Conservation (phyloP, 1,140 invertebrate species). For the Caenorhabditis latens region DNA sequence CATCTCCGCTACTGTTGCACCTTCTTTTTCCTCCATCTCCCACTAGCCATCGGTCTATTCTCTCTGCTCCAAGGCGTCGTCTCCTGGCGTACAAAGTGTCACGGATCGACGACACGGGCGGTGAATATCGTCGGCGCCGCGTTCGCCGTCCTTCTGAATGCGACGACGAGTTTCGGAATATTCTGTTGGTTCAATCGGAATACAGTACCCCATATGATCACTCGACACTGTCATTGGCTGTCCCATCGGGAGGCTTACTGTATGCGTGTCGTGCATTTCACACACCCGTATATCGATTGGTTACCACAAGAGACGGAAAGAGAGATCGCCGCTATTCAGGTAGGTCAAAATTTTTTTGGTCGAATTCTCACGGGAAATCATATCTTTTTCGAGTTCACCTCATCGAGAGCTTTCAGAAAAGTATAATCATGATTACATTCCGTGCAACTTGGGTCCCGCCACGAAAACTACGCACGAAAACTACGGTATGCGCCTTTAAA, state of each 20-base stretch:
- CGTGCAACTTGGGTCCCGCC: too few species aligned
- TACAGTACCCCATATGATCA: slow-evolving; percentile 53
- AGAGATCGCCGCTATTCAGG: slow-evolving; percentile 61
- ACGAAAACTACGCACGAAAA: too few species aligned
- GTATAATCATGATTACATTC: too few species aligned
- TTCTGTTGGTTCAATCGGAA: slow-evolving; percentile 57
- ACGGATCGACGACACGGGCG: slow-evolving; percentile 15
- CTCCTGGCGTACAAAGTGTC: slow-evolving; percentile 57
- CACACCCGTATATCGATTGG: slow-evolving; percentile 60
- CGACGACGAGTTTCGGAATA: slow-evolving; percentile 49
- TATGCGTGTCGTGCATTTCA: slow-evolving; percentile 56
- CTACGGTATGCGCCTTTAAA: too few species aligned
- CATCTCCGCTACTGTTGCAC: slow-evolving; percentile 58
- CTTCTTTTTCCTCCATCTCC: slow-evolving; percentile 50
- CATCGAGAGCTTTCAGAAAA: too few species aligned
- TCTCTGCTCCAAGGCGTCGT: slow-evolving; percentile 46
- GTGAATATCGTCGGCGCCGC: slow-evolving; percentile 51
- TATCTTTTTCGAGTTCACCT: background rate
- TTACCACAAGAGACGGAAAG: slow-evolving; percentile 44
- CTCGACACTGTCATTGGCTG: slow-evolving; percentile 56
- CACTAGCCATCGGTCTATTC: slow-evolving; percentile 49
- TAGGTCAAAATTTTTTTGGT: background rate
- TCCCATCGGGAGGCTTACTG: slow-evolving; percentile 51
- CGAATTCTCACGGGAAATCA: background rate
- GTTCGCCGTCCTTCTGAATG: slow-evolving; percentile 50